These are phyloP conservation scores for Chironomus tentans DNA, from an alignment of 2,888 invertebrate species.

Conservation along the genomic window DNA sequence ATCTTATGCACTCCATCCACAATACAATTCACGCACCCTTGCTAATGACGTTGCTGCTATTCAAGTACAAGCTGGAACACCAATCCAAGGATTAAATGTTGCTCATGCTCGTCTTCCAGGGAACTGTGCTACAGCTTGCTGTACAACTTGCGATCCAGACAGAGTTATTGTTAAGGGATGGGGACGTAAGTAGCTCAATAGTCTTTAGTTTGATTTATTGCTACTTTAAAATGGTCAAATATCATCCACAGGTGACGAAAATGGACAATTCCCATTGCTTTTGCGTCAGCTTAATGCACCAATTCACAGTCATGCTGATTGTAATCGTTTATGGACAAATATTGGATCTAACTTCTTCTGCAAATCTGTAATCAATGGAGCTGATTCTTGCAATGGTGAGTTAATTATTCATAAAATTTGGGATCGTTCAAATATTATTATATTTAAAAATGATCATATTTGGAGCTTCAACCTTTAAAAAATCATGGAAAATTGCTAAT, in stretches of 20 bases:
- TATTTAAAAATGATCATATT: no score
- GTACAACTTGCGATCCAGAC: background rate
- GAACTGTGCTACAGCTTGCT: background rate
- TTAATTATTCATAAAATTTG: background rate
- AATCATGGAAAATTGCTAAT: no score
- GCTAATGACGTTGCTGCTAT: constrained; percentile 1
- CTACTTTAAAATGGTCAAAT: no score
- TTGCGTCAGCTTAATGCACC: background rate
- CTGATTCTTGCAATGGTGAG: background rate
- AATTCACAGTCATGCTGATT: background rate
- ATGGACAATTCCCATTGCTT: background rate
- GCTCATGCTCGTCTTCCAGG: background rate
- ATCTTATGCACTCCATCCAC: constrained; percentile 7
- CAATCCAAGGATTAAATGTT: constrained; percentile 4
- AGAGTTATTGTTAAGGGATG: constrained; percentile 5
- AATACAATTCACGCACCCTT: background rate
- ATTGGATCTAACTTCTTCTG: background rate
- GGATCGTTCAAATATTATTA: no score
- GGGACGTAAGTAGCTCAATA: constrained; percentile 3
- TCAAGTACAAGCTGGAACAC: background rate
- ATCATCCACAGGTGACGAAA: background rate
- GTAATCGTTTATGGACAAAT: background rate
- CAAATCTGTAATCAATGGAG: background rate
- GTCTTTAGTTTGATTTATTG: no score
- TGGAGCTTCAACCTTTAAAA: no score